phyloP scores from a whole-genome alignment of 2,797 vertebrate genomes.

The Carduelis carduelis region DNA sequence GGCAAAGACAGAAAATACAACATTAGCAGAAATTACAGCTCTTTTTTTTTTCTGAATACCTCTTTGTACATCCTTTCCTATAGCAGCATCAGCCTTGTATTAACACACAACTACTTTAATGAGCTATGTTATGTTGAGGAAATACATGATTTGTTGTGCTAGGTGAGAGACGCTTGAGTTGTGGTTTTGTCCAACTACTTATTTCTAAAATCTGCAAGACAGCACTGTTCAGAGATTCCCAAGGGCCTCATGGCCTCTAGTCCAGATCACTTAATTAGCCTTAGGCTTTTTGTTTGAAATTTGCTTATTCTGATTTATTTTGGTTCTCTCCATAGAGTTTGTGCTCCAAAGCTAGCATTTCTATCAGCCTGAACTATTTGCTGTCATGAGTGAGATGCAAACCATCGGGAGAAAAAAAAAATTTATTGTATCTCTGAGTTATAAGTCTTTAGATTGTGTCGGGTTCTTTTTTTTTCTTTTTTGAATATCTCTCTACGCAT shows the following conservation, averaged over 20 bases:
- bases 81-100: background rate
- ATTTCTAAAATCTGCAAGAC: background rate
- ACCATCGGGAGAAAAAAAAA: background rate
- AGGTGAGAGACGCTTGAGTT: background rate
- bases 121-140: background rate
- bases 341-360: background rate
- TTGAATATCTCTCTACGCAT: background rate
- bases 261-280: background rate
- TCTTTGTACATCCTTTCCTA: background rate
- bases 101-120: background rate
- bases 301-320: background rate
- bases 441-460: background rate
- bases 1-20: background rate
- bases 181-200: background rate
- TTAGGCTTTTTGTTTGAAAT: background rate
- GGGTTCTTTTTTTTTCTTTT: too few relatives aligned
- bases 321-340: background rate
- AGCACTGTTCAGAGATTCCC: background rate
- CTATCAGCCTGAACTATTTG: background rate
- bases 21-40: background rate
- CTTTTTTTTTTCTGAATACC: background rate
- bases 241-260: background rate
- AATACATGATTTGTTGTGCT: background rate
- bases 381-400: background rate
- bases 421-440: background rate